Percentiles rank a stretch among this genome's conserved stretches.
Evolutionary conservation across 2,797 vertebrate species (phyloP).

Genomic region (Triplophysa yarkandensis): DNA sequence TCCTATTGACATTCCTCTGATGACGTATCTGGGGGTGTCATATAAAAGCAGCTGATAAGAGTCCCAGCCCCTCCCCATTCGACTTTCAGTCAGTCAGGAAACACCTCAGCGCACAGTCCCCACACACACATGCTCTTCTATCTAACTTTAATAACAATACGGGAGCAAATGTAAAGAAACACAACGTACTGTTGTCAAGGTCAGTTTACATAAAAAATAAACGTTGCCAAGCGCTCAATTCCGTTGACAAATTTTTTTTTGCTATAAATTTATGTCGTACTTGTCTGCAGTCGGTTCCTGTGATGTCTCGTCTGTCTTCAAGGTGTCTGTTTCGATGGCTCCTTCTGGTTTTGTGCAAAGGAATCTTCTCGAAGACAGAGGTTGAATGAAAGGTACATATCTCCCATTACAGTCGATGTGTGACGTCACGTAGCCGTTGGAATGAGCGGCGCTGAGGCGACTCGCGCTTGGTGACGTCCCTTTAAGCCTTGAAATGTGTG

Average conservation of each 20-base stretch:
- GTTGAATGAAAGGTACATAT: slow-evolving; percentile 42
- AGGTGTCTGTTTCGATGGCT: slow-evolving; percentile 61
- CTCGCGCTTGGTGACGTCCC: slow-evolving; percentile 56
- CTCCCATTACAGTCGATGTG: slow-evolving; percentile 56
- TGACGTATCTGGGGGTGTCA: background rate
- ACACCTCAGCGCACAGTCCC: background rate
- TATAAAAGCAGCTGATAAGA: slow-evolving; percentile 24
- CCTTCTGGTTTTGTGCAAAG: slow-evolving; percentile 74
- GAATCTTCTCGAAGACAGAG: slow-evolving; percentile 54
- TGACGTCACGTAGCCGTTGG: slow-evolving; percentile 55
- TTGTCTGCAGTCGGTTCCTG: slow-evolving; percentile 64
- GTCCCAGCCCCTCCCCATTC: background rate
- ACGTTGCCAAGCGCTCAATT: no score
- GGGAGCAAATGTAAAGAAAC: no score
- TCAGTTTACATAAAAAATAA: no score
- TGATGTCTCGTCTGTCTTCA: slow-evolving; percentile 65
- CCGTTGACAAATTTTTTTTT: no score
- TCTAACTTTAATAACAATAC: no score
- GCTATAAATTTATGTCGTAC: slow-evolving; percentile 59
- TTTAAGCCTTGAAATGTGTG: slow-evolving; percentile 55
- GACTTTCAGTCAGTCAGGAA: slow-evolving; percentile 5
- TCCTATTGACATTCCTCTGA: slow-evolving; percentile 25
- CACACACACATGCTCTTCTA: background rate
- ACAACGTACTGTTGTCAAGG: no score
- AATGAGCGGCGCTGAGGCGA: slow-evolving; percentile 58